A percentile compares a stretch with the other conserved stretches of the same genome.
These are phyloP conservation scores for Camponotus pennsylvanicus DNA, from an alignment of 1,140 invertebrate genomes.

Conservation along the genomic window DNA sequence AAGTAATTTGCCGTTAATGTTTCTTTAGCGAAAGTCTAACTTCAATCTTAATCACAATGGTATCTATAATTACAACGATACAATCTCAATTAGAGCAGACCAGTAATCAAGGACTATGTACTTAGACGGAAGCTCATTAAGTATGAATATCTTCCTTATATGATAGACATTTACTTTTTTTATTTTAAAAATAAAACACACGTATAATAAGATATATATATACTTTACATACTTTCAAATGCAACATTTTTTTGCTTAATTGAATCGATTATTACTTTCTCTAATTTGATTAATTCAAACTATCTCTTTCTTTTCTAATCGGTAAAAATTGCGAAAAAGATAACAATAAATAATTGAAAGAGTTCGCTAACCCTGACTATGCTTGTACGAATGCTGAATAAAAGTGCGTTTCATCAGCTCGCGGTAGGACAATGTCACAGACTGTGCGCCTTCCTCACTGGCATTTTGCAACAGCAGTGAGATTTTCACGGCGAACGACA, in stretches of 20 bases:
- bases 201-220: too few species aligned
- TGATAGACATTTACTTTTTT: background rate
- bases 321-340: background rate
- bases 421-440: background rate
- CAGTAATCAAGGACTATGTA: slow-evolving; percentile 31
- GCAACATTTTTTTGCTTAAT: too few species aligned
- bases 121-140: slow-evolving; percentile 43
- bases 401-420: background rate
- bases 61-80: slow-evolving; percentile 40
- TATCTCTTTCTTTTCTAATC: background rate
- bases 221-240: too few species aligned
- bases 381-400: background rate
- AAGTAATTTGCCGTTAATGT: slow-evolving; percentile 22
- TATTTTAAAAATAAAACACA: background rate
- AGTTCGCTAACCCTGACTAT: background rate
- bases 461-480: background rate
- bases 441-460: background rate
- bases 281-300: too few species aligned
- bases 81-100: slow-evolving; percentile 23
- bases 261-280: too few species aligned
- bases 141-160: slow-evolving; percentile 13
- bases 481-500: background rate
- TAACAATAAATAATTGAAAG: background rate
- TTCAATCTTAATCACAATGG: slow-evolving; percentile 25
- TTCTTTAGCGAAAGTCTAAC: slow-evolving; percentile 42